These are phyloP conservation scores for Morphnarchus princeps DNA, from an alignment of 2,113 vertebrate species.

Conservation along the genomic window DNA sequence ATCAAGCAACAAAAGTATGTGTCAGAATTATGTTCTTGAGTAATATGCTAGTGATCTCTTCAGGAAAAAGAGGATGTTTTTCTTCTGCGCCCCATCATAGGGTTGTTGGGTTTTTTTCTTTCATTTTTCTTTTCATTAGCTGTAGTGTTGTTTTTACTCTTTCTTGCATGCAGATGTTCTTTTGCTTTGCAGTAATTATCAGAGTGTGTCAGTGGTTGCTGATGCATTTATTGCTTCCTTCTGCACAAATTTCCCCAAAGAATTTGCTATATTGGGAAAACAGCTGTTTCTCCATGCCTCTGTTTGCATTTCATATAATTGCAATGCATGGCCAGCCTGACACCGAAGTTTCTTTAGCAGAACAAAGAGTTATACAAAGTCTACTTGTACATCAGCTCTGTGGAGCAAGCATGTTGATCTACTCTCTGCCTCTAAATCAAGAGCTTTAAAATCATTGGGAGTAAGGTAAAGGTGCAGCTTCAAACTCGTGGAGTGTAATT, in stretches of 20 bases:
- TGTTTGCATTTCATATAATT: constrained; percentile 21
- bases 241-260: constrained; percentile 26
- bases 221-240: constrained; percentile 40
- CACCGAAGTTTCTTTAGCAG: neutral
- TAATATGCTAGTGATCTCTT: neutral
- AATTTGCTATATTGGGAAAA: constrained; percentile 50
- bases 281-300: constrained; percentile 13
- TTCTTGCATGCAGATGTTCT: constrained; percentile 39
- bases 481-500: neutral
- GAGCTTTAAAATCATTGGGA: neutral
- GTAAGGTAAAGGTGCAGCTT: neutral
- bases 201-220: constrained; percentile 15
- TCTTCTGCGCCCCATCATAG: neutral
- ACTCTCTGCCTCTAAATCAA: neutral
- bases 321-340: neutral
- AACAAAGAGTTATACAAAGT: neutral
- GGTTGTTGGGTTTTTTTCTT: neutral
- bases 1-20: neutral
- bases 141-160: neutral
- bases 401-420: neutral
- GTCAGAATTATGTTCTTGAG: neutral
- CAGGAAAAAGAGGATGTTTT: neutral
- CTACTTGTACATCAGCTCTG: neutral
- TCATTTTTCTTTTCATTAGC: neutral
- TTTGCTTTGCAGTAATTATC: constrained; percentile 42